These are phyloP conservation scores for Catharus fuscescens DNA, from an alignment of 2,113 vertebrate species.

Conservation along the genomic window DNA sequence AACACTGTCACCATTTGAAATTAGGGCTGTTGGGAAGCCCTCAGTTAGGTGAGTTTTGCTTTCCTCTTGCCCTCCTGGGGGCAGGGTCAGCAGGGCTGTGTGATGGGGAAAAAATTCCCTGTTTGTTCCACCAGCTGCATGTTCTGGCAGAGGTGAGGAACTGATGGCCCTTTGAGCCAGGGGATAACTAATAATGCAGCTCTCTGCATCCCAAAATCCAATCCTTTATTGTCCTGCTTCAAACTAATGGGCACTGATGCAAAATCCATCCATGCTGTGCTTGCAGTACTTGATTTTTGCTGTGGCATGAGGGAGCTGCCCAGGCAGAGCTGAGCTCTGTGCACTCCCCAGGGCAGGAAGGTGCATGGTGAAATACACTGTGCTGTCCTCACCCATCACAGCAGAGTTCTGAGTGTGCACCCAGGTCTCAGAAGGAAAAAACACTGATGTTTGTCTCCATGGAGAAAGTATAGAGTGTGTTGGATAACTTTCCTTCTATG, in stretches of 20 bases:
- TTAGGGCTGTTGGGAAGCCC: neutral
- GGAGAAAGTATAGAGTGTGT: neutral
- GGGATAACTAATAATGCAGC: neutral
- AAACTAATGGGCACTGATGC: too few relatives aligned
- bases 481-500: neutral
- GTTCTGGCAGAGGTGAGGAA: neutral
- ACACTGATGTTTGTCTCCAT: accelerated
- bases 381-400: neutral
- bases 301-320: accelerated
- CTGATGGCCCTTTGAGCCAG: neutral
- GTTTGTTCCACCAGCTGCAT: accelerated
- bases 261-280: neutral
- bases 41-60: neutral
- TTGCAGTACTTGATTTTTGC: neutral
- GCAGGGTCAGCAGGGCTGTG: neutral
- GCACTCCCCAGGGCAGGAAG: neutral
- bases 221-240: neutral
- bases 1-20: neutral
- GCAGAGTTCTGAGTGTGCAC: neutral
- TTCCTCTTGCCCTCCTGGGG: neutral
- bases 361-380: too few relatives aligned
- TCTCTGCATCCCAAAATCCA: neutral
- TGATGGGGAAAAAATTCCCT: neutral
- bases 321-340: neutral
- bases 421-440: neutral